A percentile compares a stretch with the other conserved stretches of the same genome.
Evolutionary conservation across 2,113 vertebrate species (phyloP).

Genomic region (Seriola dumerili): DNA sequence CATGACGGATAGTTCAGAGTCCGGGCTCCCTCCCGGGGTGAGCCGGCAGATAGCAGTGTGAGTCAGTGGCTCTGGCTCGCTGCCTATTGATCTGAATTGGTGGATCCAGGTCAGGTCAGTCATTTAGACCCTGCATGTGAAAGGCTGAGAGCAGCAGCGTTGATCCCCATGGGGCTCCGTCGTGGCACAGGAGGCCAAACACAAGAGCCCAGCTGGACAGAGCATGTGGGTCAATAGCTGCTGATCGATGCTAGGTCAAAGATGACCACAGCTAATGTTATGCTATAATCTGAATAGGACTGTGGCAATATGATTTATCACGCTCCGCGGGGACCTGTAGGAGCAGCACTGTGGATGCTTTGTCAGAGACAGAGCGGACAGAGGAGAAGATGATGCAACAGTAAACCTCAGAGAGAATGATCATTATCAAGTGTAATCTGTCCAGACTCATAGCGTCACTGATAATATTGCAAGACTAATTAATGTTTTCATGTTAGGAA

Average conservation of each 20-base stretch:
- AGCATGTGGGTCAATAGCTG: slow-evolving; percentile 53
- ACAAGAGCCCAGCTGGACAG: slow-evolving; percentile 46
- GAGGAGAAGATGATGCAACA: too few species aligned
- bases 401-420: too few species aligned
- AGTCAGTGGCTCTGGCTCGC: slow-evolving; percentile 39
- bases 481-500: not conserved
- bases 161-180: slow-evolving; percentile 21
- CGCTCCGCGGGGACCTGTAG: slow-evolving; percentile 32
- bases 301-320: slow-evolving; percentile 36
- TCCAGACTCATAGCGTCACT: not conserved
- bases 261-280: slow-evolving; percentile 62
- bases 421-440: too few species aligned
- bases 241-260: slow-evolving; percentile 61
- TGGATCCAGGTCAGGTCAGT: slow-evolving; percentile 67
- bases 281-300: slow-evolving; percentile 61
- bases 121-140: slow-evolving; percentile 47
- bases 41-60: slow-evolving; percentile 48
- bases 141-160: slow-evolving; percentile 32
- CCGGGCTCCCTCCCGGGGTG: not conserved
- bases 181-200: slow-evolving; percentile 6
- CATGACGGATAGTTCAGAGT: slow-evolving; percentile 18
- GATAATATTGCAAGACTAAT: not conserved
- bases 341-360: not conserved
- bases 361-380: not conserved
- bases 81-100: slow-evolving; percentile 63